Conservation (phyloP, 1,140 invertebrate species). For the Sycobia sp. region DNA sequence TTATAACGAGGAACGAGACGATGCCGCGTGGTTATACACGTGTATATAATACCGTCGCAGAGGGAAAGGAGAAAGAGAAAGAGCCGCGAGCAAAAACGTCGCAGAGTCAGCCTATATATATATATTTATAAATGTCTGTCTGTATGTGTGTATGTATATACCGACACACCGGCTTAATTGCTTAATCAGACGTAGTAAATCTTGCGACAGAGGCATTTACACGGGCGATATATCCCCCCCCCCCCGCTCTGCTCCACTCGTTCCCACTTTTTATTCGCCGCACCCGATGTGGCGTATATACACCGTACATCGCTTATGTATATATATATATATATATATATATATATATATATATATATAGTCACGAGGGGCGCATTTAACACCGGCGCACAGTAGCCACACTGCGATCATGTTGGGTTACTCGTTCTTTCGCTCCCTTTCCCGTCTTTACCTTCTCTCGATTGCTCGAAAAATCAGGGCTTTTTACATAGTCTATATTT, state of each 20-base stretch:
- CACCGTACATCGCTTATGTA: background rate
- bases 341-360: background rate
- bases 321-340: background rate
- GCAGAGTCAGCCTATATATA: conserved; percentile 9
- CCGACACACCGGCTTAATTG: conserved; percentile 49
- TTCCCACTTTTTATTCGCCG: background rate
- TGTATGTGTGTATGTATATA: no score
- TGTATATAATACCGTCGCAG: no score
- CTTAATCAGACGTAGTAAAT: conserved; percentile 61
- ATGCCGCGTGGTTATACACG: conserved; percentile 35
- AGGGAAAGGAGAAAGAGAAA: background rate
- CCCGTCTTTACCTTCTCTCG: no score
- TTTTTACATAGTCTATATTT: no score
- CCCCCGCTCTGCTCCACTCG: conserved; percentile 11
- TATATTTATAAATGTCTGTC: no score
- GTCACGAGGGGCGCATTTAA: background rate
- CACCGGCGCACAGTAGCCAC: background rate
- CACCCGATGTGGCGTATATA: conserved; percentile 11
- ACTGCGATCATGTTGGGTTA: background rate
- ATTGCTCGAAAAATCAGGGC: no score
- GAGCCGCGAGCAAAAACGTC: conserved; percentile 19
- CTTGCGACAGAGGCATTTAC: conserved; percentile 54
- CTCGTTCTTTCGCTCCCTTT: background rate
- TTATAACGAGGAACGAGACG: conserved; percentile 46
- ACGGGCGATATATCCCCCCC: conserved; percentile 35